These are phyloP conservation scores for Drosophila truncata DNA, from an alignment of 1,140 invertebrate species.

Conservation along the genomic window DNA sequence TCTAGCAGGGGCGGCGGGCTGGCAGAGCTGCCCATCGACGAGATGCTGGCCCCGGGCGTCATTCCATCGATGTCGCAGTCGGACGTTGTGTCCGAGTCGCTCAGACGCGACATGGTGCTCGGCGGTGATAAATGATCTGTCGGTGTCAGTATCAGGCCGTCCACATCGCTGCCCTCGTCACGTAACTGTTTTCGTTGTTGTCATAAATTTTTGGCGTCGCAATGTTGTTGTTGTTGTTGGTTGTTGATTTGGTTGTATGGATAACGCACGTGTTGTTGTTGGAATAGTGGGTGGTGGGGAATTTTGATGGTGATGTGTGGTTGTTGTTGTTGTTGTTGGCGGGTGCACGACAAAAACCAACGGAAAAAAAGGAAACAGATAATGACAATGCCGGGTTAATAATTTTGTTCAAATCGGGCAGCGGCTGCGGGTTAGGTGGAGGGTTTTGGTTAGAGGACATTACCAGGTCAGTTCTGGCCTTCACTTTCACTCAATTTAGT, in stretches of 20 bases:
- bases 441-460: constrained; percentile 31
- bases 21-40: constrained; percentile 94
- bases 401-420: constrained; percentile 63
- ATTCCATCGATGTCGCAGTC: constrained; percentile 94
- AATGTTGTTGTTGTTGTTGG: constrained; percentile 48
- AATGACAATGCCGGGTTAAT: constrained; percentile 58
- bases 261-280: constrained; percentile 50
- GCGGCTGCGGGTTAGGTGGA: constrained; percentile 41
- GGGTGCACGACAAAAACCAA: constrained; percentile 71
- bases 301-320: constrained; percentile 49
- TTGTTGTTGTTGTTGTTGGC: constrained; percentile 55
- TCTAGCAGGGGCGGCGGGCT: constrained; percentile 89
- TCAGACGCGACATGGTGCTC: constrained; percentile 93
- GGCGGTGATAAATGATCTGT: constrained; percentile 97
- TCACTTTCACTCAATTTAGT: constrained; percentile 9
- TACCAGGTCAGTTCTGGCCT: constrained; percentile 31
- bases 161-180: constrained; percentile 85
- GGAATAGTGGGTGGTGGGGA: constrained; percentile 39
- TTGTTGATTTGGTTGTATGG: constrained; percentile 35
- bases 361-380: constrained; percentile 36
- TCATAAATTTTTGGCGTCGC: constrained; percentile 73
- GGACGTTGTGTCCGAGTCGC: constrained; percentile 95
- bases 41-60: constrained; percentile 91
- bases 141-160: constrained; percentile 88
- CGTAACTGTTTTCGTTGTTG: constrained; percentile 76